Conservation (phyloP, 1,140 invertebrate genomes). For the Microplitis mediator region DNA sequence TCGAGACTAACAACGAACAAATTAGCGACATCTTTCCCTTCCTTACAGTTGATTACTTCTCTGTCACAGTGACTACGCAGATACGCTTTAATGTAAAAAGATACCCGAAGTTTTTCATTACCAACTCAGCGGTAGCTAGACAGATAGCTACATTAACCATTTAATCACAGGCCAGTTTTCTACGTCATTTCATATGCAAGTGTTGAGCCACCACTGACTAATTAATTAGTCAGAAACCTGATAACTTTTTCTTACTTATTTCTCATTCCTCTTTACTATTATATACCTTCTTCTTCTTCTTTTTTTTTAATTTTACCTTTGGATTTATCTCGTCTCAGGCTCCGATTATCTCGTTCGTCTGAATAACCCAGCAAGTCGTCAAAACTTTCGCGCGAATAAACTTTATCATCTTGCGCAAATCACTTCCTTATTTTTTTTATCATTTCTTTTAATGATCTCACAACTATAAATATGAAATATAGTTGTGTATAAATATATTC, state of each 20-base stretch:
- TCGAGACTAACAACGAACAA: constrained; percentile 33
- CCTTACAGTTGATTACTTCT: constrained; percentile 48
- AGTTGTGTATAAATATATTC: too few species aligned
- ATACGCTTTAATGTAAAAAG: constrained; percentile 39
- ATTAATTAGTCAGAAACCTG: constrained; percentile 19
- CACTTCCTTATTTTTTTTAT: too few species aligned
- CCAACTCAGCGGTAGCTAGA: not conserved
- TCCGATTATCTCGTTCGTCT: too few species aligned
- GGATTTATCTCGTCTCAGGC: too few species aligned
- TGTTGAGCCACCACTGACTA: constrained; percentile 8
- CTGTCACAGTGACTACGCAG: not conserved
- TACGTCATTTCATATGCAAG: not conserved
- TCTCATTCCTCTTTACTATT: not conserved
- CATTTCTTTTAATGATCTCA: too few species aligned
- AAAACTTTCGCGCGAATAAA: not conserved
- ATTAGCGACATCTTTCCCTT: constrained; percentile 41
- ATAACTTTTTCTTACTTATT: not conserved
- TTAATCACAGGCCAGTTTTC: too few species aligned
- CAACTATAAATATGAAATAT: too few species aligned
- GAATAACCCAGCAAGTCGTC: not conserved
- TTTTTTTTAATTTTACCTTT: not conserved
- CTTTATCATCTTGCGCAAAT: not conserved
- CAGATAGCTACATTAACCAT: not conserved
- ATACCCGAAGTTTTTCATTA: constrained; percentile 34
- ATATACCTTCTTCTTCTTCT: not conserved